Percentiles rank a stretch among this genome's conserved stretches.
phyloP scores from a whole-genome alignment of 1,140 invertebrate genomes.

The Plectrocnemia conspersa region DNA sequence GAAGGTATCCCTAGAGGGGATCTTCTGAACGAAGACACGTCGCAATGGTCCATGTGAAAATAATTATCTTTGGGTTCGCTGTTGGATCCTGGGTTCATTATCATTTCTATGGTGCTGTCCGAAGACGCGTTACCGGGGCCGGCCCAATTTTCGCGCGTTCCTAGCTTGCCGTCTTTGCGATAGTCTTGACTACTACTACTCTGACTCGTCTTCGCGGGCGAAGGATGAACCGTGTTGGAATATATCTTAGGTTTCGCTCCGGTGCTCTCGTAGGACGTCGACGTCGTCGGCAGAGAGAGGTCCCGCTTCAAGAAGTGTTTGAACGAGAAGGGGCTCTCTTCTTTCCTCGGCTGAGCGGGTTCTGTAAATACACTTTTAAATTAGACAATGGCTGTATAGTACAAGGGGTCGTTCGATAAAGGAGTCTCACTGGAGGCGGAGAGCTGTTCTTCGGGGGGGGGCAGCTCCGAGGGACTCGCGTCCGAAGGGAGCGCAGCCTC shows the following conservation, averaged over 20 bases:
- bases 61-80: constrained; percentile 45
- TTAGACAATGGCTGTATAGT: not conserved
- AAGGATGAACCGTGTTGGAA: constrained; percentile 16
- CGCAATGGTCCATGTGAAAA: constrained; percentile 42
- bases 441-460: constrained; percentile 35
- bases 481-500: constrained; percentile 14
- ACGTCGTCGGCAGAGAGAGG: constrained; percentile 46
- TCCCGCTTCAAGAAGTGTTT: constrained; percentile 70
- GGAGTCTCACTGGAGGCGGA: not conserved
- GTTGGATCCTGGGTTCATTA: constrained; percentile 46
- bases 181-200: constrained; percentile 18
- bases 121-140: constrained; percentile 43
- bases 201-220: constrained; percentile 11
- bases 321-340: constrained; percentile 75
- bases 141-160: constrained; percentile 10
- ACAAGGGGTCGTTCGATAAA: not conserved
- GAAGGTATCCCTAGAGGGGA: constrained; percentile 50
- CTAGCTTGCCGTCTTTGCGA: constrained; percentile 13
- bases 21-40: constrained; percentile 43
- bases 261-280: constrained; percentile 48
- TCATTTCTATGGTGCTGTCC: constrained; percentile 47
- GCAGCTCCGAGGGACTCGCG: constrained; percentile 42
- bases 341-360: constrained; percentile 50
- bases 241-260: constrained; percentile 50
- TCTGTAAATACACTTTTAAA: constrained; percentile 38